Base-by-base conservation (phyloP, 2,797 vertebrate genomes). In the Cryptoblepharus egeriae region DNA sequence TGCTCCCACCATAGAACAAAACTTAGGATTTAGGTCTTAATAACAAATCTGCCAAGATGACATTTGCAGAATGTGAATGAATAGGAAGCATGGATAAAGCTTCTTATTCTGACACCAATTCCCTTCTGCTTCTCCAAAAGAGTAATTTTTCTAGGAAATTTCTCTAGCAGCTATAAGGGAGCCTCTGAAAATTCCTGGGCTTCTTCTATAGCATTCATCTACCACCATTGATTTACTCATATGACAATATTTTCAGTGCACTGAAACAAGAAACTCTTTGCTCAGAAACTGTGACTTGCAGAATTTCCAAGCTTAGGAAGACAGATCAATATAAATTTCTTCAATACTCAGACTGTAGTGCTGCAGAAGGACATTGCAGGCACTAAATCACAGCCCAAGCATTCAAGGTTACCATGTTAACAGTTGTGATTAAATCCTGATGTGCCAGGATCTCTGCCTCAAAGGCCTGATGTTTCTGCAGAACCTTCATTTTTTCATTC, bases 401-500 rank as follows among this genome's bases (percentile, higher is more conserved):
- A 60, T 18, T 57, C 2, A 49, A 20, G 37, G 22, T 90, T 93
- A 96, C 96, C 97, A 93, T 95, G 83, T 94, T 93, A 45, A 97
- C 95, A 52, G 94, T 91, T 28, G 87, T 91, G 88, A 98, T 94
- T 85, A 96, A 95, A 87, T 96, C 93, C 35, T 95, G 90, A 77
- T 96, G 97, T 69, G 96, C 97, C 88, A 96, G 91, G 90, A 98
- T 97, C 93, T 99, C 98, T 2, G 97, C 97, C 93, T 98, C 96
- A 73, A 98, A 98, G 84, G 95, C 96, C 88, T 97, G 97, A 89
- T 98, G 97, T 74, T 97, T 98, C 92, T 96, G 96, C n/a, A 98
- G 92, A 28, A 96, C 92, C 90, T 97, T 98, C 95, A 97, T 93
- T 90, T 97, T 97, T 71, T 94, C 96, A 80, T 95, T 95, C 85